phyloP scores from a whole-genome alignment of 1,140 invertebrate genomes.

The Hydropsyche tenuis region DNA sequence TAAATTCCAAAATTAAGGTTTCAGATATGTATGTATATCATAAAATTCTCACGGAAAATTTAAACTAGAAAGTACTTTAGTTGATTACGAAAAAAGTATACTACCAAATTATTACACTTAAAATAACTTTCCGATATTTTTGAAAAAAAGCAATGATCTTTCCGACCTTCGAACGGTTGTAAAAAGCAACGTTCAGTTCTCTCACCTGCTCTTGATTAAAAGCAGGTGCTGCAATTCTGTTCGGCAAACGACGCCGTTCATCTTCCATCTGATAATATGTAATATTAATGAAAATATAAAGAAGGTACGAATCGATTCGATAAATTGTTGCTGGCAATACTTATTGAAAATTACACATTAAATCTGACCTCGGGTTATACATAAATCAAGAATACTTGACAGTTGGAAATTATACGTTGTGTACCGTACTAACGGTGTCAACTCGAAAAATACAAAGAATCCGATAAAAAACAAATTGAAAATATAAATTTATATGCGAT shows the following conservation, averaged over 20 bases:
- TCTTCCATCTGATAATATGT: neutral
- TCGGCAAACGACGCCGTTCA: neutral
- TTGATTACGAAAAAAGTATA: too few species aligned
- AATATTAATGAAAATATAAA: too few species aligned
- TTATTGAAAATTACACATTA: neutral
- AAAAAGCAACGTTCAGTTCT: neutral
- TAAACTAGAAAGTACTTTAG: too few species aligned
- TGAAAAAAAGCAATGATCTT: neutral
- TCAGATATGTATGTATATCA: too few species aligned
- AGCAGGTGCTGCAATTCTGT: neutral
- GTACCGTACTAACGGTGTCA: neutral
- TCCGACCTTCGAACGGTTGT: neutral
- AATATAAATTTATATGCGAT: too few species aligned
- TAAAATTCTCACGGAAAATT: too few species aligned
- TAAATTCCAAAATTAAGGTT: too few species aligned
- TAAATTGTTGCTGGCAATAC: too few species aligned
- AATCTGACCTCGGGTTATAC: neutral
- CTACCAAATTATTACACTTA: too few species aligned
- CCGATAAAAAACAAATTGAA: neutral
- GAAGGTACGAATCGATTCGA: too few species aligned
- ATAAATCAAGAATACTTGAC: conserved; percentile 8
- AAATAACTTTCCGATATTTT: too few species aligned
- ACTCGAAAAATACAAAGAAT: neutral
- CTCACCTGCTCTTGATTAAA: conserved; percentile 12
- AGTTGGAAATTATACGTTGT: conserved; percentile 16